Evolutionary conservation across 92 coral and sea anemone genomes (phyloP), one percentile per base, ranked within the genome.

Genomic region (Nematostella vectensis): DNA sequence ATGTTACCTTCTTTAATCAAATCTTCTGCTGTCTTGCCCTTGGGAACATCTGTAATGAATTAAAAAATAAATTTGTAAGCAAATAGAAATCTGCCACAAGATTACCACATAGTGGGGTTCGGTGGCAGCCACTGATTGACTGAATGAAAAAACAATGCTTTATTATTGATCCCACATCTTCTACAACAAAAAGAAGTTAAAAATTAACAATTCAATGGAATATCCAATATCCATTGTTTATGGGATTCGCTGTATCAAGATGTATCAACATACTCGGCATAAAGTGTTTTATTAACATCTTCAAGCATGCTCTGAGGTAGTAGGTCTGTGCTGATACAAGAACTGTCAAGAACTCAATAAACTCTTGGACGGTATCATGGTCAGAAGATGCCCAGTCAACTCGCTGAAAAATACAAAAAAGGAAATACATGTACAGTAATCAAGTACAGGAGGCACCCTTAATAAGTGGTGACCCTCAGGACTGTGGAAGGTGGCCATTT

Each of bases 321-420:
- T 87, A 91, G 0, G 98, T 86, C 70, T 91, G 98, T 9, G 96
- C 89, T 4, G 98, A 91, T 47, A 91, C 67, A 52, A 91, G 78
- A 33, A 79, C 68, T 11, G 75, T 78, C 38, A 91, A 76, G 65
- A 91, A 91, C 19, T 91, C 98, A 24, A 91, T 63, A 57, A 91
- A 91, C 42, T 71, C 93, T 24, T 71, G 74, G 18, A 83, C 93
- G 20, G 88, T 86, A 13, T 78, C 81, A 29, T 78, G 74, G 39
- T 83, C 84, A 47, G 77, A 73, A 45, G 58, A 56, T 49, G 96
- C 89, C 98, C 98, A 91, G 36, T 76, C 70, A 11, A 78, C 65
- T 4, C 59, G 56, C 94, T 83, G 68, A 4, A 45, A 40, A 45
- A 4, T 11, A 45, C 18, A 8, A 36, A 36, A 15, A 36, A 36